A percentile compares a stretch with the other conserved stretches of the same genome.
Conservation (phyloP, 2,888 invertebrate genomes). For the Epinotia ramella region DNA sequence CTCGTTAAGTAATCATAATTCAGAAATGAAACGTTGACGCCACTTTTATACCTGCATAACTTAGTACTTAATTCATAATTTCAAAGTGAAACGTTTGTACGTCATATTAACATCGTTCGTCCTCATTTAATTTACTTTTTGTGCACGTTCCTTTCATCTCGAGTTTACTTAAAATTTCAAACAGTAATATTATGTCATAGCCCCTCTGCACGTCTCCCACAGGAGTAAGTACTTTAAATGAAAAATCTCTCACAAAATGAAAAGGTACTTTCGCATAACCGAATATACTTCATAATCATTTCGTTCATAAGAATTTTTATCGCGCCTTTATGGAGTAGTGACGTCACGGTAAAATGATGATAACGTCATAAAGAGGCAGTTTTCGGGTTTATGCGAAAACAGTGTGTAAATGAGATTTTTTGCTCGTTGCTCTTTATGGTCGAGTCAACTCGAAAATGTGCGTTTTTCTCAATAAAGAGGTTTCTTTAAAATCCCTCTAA, state of each 20-base stretch:
- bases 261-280: constrained; percentile 9
- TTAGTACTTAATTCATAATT: too few species aligned
- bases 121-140: not conserved
- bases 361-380: constrained; percentile 45
- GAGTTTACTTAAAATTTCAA: not conserved
- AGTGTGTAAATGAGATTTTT: constrained; percentile 45
- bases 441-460: constrained; percentile 13
- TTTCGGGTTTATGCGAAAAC: constrained; percentile 43
- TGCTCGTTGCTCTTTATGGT: constrained; percentile 26
- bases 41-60: too few species aligned
- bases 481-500: not conserved
- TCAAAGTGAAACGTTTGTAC: too few species aligned
- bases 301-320: constrained; percentile 44
- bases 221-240: constrained; percentile 26
- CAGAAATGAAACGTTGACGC: too few species aligned
- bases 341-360: constrained; percentile 45
- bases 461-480: constrained; percentile 1
- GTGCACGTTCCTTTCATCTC: not conserved
- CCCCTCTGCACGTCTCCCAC: not conserved
- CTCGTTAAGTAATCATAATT: too few species aligned
- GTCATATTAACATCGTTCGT: not conserved
- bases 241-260: constrained; percentile 27
- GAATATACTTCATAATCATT: constrained; percentile 28
- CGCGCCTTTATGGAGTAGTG: constrained; percentile 33
- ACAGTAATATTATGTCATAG: not conserved